phyloP scores from a whole-genome alignment of 2,113 vertebrate genomes.

The Chloroceryle aenea region DNA sequence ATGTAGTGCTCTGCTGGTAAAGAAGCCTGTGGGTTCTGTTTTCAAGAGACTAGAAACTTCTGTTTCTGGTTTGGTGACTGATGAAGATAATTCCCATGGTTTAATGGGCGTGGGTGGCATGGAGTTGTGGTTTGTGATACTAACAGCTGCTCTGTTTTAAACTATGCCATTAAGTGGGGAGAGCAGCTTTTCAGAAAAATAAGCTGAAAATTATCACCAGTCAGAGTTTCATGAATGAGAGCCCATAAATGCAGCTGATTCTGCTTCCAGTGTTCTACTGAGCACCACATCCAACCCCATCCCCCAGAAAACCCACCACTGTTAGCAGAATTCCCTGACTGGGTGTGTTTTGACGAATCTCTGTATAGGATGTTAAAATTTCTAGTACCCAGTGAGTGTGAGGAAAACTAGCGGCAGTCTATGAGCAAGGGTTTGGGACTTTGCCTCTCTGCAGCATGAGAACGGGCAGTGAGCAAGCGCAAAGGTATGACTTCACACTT shows the following conservation, averaged over 20 bases:
- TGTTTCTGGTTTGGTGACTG: background rate
- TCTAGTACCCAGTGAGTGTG: background rate
- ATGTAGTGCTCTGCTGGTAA: background rate
- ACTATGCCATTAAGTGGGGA: background rate
- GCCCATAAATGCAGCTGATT: background rate
- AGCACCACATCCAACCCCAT: background rate
- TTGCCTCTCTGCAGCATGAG: background rate
- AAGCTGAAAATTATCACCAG: background rate
- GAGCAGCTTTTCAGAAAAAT: background rate
- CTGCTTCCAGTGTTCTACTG: background rate
- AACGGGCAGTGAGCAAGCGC: background rate
- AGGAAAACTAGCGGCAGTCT: background rate
- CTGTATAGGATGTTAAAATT: background rate
- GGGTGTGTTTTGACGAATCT: background rate
- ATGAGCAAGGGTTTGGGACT: background rate
- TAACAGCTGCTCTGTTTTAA: background rate
- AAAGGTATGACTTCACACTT: background rate
- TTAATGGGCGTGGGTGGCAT: background rate
- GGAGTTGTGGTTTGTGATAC: background rate
- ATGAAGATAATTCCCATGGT: background rate
- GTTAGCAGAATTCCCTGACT: background rate
- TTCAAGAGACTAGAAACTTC: background rate
- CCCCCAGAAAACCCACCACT: fast-evolving
- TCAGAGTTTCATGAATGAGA: background rate
- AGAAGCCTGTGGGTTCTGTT: background rate